Percentiles rank a stretch among this genome's conserved stretches.
These are phyloP conservation scores for Chiroxiphia lanceolata DNA, from an alignment of 2,797 vertebrate genomes.

Conservation along the genomic window DNA sequence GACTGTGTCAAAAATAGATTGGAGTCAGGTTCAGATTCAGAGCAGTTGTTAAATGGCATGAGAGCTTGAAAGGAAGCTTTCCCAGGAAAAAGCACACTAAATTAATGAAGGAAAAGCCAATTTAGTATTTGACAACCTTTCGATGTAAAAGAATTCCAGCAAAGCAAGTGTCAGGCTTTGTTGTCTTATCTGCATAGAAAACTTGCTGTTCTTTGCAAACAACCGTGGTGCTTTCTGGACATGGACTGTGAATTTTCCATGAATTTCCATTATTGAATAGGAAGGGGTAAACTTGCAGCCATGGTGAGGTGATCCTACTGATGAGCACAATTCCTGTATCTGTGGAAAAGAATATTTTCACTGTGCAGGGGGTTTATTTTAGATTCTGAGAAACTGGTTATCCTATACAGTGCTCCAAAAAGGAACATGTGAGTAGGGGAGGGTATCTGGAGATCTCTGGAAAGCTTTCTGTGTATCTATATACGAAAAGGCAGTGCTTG, in stretches of 20 bases:
- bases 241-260: background rate
- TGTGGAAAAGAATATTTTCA: background rate
- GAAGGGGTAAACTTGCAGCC: background rate
- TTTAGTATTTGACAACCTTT: background rate
- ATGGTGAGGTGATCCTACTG: background rate
- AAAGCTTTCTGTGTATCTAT: background rate
- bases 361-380: background rate
- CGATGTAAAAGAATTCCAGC: background rate
- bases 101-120: background rate
- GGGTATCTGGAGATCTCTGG: background rate
- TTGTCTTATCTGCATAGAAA: background rate
- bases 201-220: background rate
- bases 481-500: background rate
- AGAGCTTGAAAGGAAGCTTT: background rate
- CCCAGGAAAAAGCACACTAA: background rate
- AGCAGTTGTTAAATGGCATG: background rate
- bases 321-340: background rate
- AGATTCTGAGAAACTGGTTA: background rate
- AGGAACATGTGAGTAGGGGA: background rate
- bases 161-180: background rate
- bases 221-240: background rate
- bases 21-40: conserved; percentile 18
- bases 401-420: background rate
- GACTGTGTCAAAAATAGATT: conserved; percentile 1
- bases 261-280: background rate